Conservation (phyloP, 2,113 vertebrate genomes). For the Hemiprocne comata region DNA sequence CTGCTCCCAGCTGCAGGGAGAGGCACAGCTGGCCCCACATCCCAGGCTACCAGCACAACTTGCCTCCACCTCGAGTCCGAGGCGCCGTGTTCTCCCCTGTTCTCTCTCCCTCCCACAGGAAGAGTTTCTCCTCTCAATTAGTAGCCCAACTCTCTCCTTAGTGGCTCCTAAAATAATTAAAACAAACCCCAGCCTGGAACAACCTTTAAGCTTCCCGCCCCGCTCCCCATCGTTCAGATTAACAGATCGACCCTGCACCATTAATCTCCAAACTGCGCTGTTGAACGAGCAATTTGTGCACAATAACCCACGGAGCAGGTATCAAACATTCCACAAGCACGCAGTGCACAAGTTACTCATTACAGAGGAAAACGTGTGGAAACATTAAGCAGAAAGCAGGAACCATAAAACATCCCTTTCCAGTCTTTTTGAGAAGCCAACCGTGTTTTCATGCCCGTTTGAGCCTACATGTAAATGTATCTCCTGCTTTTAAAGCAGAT, state of each 20-base stretch:
- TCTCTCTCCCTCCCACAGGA: rapidly evolving
- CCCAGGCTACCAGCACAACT: not conserved
- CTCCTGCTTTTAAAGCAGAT: not conserved
- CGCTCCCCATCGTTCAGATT: not conserved
- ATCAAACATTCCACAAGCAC: conserved; percentile 43
- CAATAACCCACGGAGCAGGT: not conserved
- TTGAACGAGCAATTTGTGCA: conserved; percentile 64
- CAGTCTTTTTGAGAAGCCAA: not conserved
- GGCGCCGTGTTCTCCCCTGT: not conserved
- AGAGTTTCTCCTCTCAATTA: not conserved
- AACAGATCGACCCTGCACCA: conserved; percentile 56
- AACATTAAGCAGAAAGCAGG: conserved; percentile 17
- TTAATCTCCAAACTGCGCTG: conserved; percentile 77
- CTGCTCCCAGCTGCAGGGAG: not conserved
- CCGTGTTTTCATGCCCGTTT: not conserved
- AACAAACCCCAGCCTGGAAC: not conserved
- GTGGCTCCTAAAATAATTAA: not conserved
- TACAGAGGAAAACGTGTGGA: not conserved
- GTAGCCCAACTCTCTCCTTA: not conserved
- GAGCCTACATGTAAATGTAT: rapidly evolving
- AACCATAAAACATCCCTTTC: not conserved
- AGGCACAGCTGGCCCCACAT: not conserved
- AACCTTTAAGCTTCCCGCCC: not conserved
- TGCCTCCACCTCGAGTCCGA: rapidly evolving
- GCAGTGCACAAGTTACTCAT: conserved; percentile 27